These are phyloP conservation scores for Xiphydria camelus DNA, from an alignment of 2,888 invertebrate genomes.

Conservation along the genomic window DNA sequence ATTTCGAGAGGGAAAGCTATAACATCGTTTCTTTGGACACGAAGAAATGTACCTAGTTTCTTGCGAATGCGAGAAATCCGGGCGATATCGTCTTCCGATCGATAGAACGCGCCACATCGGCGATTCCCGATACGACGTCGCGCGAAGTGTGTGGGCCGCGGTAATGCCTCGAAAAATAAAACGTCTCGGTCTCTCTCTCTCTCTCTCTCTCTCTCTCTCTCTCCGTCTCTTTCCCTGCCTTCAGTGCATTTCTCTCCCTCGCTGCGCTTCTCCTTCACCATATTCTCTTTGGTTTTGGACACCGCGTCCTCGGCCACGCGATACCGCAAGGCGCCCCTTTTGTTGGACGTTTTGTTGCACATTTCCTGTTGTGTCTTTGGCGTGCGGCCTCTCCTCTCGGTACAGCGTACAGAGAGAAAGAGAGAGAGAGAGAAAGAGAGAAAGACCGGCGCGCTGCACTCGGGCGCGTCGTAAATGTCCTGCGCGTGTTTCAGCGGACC, in stretches of 20 bases:
- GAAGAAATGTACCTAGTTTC: too few species aligned
- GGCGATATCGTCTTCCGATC: too few species aligned
- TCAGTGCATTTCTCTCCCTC: too few species aligned
- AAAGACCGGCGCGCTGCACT: slow-evolving; percentile 20
- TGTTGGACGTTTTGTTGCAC: slow-evolving; percentile 17
- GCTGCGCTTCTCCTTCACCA: slow-evolving; percentile 6
- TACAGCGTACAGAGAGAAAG: slow-evolving; percentile 17
- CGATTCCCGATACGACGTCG: too few species aligned
- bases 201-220: neutral
- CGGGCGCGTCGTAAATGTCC: too few species aligned
- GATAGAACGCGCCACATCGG: too few species aligned
- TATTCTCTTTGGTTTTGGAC: slow-evolving; percentile 2
- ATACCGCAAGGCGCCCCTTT: neutral
- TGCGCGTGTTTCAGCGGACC: too few species aligned
- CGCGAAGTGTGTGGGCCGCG: too few species aligned
- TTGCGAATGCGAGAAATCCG: too few species aligned
- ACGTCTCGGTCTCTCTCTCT: neutral
- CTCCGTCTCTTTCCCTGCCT: slow-evolving; percentile 7
- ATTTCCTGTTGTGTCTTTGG: slow-evolving; percentile 23
- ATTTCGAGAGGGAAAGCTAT: too few species aligned
- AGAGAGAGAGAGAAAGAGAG: slow-evolving; percentile 25
- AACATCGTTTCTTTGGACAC: too few species aligned
- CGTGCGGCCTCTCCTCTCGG: slow-evolving; percentile 11
- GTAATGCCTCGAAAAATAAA: slow-evolving; percentile 1
- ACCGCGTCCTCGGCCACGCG: neutral